These are phyloP conservation scores for Alcis repandata DNA, from an alignment of 2,888 invertebrate species.

Conservation along the genomic window DNA sequence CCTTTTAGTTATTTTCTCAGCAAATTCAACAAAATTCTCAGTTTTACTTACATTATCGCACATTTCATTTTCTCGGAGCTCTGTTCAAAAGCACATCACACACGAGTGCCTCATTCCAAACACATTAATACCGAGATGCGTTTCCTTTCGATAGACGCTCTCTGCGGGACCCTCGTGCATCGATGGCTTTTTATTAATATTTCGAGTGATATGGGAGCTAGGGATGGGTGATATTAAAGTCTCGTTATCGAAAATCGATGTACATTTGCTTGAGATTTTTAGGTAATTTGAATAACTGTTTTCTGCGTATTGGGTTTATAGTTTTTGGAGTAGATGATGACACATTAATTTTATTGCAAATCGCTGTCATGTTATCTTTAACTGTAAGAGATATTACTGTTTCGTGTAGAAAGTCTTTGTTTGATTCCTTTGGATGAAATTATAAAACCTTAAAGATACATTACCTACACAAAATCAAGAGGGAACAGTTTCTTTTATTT, in stretches of 20 bases:
- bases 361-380: too few relatives aligned
- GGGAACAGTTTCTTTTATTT: too few relatives aligned
- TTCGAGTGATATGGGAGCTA: conserved; percentile 44
- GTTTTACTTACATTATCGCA: not conserved
- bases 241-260: not conserved
- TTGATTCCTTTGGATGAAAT: too few relatives aligned
- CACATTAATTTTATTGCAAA: too few relatives aligned
- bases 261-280: not conserved
- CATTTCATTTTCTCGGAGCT: conserved; percentile 9
- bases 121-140: conserved; percentile 26
- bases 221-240: conserved; percentile 23
- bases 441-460: too few relatives aligned
- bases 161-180: conserved; percentile 42
- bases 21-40: not conserved
- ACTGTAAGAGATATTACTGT: too few relatives aligned
- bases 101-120: not conserved
- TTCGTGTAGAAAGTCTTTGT: too few relatives aligned
- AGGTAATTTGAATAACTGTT: too few relatives aligned
- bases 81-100: conserved; percentile 18
- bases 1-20: not conserved
- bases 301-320: too few relatives aligned
- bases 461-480: too few relatives aligned
- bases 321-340: too few relatives aligned
- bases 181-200: conserved; percentile 53
- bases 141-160: conserved; percentile 37